Evolutionary conservation across 1,140 invertebrate genomes (phyloP).

Genomic region (Asbolus verrucosus): DNA sequence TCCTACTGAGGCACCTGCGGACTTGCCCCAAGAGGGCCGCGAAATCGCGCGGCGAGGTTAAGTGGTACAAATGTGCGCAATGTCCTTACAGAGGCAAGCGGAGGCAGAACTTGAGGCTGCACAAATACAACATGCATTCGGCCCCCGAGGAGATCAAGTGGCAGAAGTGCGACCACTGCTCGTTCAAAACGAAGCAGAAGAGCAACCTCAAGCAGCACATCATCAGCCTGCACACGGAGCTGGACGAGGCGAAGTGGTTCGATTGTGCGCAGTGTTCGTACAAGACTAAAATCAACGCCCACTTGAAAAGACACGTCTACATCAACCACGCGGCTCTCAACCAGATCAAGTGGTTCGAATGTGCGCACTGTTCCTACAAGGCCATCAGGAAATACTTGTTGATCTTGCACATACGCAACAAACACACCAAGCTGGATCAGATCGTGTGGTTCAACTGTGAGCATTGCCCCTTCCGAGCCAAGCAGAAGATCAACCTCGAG

Average conservation of each 20-base stretch:
- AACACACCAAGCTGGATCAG: neutral
- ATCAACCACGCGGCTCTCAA: neutral
- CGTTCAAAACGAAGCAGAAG: neutral
- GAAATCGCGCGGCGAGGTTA: neutral
- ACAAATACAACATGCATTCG: slow-evolving; percentile 7
- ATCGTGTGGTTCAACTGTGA: neutral
- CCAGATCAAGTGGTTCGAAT: slow-evolving; percentile 4
- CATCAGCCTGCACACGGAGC: neutral
- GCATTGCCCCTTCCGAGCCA: neutral
- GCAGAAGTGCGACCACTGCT: neutral
- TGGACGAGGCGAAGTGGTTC: neutral
- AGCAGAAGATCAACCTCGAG: neutral
- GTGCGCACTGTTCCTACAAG: neutral
- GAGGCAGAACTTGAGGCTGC: neutral
- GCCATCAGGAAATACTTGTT: neutral
- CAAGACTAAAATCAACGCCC: slow-evolving; percentile 2
- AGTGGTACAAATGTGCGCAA: neutral
- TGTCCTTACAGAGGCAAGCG: neutral
- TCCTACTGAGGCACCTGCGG: neutral
- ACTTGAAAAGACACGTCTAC: neutral
- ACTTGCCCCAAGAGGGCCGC: neutral
- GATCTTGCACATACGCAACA: slow-evolving; percentile 1
- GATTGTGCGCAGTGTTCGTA: slow-evolving; percentile 3
- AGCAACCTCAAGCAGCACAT: neutral
- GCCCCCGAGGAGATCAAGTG: neutral